Base-by-base conservation (phyloP, 2,888 invertebrate species). In the Acleris cristana region DNA sequence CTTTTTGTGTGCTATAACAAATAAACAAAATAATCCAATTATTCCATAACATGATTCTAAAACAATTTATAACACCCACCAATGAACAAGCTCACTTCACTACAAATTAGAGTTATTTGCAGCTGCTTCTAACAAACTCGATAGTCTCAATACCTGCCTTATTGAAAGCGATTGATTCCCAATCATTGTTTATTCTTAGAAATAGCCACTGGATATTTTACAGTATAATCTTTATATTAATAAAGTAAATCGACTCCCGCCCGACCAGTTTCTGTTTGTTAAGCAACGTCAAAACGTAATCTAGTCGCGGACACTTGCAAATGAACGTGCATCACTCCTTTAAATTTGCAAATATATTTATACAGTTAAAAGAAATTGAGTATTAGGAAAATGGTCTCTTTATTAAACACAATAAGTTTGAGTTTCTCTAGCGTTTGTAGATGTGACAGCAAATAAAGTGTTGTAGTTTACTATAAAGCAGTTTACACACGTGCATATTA, bases 241-340 rank as follows among this genome's bases (percentile, higher is more conserved):
- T 83, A 82, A 79, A 78, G 76, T 75, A 79, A 80, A 81, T 81
- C 77, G 74, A 79, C 81, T 82, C 76, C 79, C 64, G 79, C 78
- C 74, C 70, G 72, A 83, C 84, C 78, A 77, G 84, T 83, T 83
- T 81, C 71, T 79, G 82, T 85, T 85, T 83, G 84, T 82, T 81
- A 83, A 81, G 80, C 76, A 80, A 79, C 79, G 85, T 87, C 86
- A 85, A 84, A 87, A 82, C 74, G 79, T 84, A 87, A 88, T 88
- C 87, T 88, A 84, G 79, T 71, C 73, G 72, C 76, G 75, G 87
- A 85, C 87, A 85, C 83, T 87, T 87, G 86, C 83, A 87, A 88
- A 88, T 88, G 85, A 84, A 80, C 74, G 78, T 79, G 77, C 84
- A 84, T 86, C 83, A 83, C 75, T 86, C 75, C 77, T 76, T 74